Conservation (phyloP, 2,888 invertebrate species). For the Phengaris alcon region DNA sequence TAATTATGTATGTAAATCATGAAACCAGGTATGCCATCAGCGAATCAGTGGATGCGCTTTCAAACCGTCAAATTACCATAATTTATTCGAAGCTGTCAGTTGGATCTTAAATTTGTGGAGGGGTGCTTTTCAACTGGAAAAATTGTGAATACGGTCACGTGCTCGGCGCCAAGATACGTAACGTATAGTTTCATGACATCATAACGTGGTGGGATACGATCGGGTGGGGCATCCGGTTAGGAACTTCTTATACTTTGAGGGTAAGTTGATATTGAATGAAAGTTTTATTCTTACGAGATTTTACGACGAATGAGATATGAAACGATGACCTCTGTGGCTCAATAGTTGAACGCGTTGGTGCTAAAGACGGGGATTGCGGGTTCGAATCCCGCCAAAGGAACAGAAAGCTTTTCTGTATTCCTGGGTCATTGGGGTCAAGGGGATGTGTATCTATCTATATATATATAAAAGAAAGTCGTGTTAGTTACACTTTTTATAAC, state of each 20-base stretch:
- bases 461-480: too few relatives aligned
- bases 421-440: too few relatives aligned
- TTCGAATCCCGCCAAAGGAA: too few relatives aligned
- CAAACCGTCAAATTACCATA: conserved; percentile 74
- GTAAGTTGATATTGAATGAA: too few relatives aligned
- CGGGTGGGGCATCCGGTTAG: conserved; percentile 46
- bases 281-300: too few relatives aligned
- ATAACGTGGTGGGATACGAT: conserved; percentile 66
- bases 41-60: conserved; percentile 71
- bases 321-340: too few relatives aligned
- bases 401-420: too few relatives aligned
- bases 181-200: conserved; percentile 72
- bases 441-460: too few relatives aligned
- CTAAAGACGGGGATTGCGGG: too few relatives aligned
- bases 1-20: conserved; percentile 67
- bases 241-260: conserved; percentile 12
- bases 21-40: conserved; percentile 59
- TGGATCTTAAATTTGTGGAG: conserved; percentile 72
- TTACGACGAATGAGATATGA: too few relatives aligned
- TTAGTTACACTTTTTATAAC: too few relatives aligned
- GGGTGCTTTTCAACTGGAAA: conserved; percentile 67
- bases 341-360: too few relatives aligned
- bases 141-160: conserved; percentile 74
- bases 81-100: conserved; percentile 76
- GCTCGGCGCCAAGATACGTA: conserved; percentile 59